These are phyloP conservation scores for Microplitis mediator DNA, from an alignment of 1,140 invertebrate species.

Conservation along the genomic window DNA sequence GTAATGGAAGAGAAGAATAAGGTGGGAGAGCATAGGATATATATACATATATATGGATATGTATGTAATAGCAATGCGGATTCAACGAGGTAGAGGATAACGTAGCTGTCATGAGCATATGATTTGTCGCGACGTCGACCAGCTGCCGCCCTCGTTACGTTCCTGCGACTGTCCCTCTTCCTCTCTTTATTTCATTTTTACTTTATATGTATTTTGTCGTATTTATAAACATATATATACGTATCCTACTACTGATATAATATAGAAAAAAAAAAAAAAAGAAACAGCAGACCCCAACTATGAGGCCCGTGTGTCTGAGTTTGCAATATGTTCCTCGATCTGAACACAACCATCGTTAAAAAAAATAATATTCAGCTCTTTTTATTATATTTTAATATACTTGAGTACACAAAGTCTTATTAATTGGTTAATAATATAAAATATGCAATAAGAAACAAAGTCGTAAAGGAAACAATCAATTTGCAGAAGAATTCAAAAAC, in stretches of 20 bases:
- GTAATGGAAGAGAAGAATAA: not conserved
- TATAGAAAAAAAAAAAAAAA: no score
- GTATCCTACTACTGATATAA: no score
- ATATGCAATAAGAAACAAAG: not conserved
- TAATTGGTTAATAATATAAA: not conserved
- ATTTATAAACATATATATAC: no score
- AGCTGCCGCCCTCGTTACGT: conserved; percentile 43
- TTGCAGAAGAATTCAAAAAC: conserved; percentile 29
- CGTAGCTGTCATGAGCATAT: conserved; percentile 32
- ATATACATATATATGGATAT: no score
- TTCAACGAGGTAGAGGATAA: conserved; percentile 5
- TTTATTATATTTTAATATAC: no score
- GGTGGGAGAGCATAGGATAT: not conserved
- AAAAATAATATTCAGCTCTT: no score
- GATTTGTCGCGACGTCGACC: conserved; percentile 49
- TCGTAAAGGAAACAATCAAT: not conserved
- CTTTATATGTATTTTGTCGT: no score
- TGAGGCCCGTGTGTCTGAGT: no score
- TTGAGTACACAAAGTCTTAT: no score
- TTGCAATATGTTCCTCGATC: no score
- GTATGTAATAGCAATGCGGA: conserved; percentile 2
- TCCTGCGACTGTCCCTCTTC: conserved; percentile 8
- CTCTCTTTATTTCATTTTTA: not conserved
- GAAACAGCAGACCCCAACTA: no score
- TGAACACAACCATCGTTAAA: no score